Evolutionary conservation across 2,797 vertebrate species (phyloP).

Genomic region (Eulemur albifrons): DNA sequence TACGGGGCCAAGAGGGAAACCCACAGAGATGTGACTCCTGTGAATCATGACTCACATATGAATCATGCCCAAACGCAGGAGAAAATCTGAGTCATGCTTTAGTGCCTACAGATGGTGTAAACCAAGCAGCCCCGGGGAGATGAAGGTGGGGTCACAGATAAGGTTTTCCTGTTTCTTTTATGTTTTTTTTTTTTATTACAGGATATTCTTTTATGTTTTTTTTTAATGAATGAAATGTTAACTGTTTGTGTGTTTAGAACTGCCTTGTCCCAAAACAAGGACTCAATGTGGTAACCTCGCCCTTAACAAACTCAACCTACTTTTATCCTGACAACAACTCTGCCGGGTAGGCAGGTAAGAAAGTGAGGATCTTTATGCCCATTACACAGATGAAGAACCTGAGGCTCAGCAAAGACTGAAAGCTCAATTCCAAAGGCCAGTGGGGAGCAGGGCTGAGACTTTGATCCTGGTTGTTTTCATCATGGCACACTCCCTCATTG

Average conservation of each 20-base stretch:
- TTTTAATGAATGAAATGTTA: slow-evolving; percentile 28
- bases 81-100: slow-evolving; percentile 12
- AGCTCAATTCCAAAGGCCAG: background rate
- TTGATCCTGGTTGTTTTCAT: background rate
- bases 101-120: background rate
- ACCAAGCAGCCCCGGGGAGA: background rate
- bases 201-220: background rate
- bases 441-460: background rate
- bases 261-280: background rate
- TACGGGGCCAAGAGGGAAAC: background rate
- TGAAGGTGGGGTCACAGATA: background rate
- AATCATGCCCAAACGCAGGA: background rate
- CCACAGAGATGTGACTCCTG: background rate
- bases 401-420: background rate
- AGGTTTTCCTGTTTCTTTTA: background rate
- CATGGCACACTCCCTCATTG: background rate
- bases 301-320: background rate
- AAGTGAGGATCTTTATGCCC: background rate
- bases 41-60: background rate
- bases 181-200: background rate
- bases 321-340: background rate
- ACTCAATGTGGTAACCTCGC: background rate
- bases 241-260: background rate
- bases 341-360: background rate
- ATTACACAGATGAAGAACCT: background rate